Evolutionary conservation across 2,888 invertebrate species (phyloP).

Genomic region (Tortrix viridana): DNA sequence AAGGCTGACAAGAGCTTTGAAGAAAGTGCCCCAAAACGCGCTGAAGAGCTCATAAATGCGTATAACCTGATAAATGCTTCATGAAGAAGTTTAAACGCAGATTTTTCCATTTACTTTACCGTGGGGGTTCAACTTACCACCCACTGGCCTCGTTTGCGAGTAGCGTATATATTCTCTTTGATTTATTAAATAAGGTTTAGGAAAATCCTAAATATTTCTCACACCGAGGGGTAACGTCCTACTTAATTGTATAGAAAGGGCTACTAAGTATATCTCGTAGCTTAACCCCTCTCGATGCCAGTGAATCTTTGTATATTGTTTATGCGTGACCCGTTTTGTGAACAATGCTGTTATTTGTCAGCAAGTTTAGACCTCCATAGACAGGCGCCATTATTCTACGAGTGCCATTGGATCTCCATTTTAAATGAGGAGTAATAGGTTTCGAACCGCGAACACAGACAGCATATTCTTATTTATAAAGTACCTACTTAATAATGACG

Average conservation of each 20-base stretch:
- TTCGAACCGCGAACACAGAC: slow-evolving; percentile 19
- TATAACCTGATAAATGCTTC: slow-evolving; percentile 24
- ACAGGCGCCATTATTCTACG: slow-evolving; percentile 35
- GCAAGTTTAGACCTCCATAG: slow-evolving; percentile 33
- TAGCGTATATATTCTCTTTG: slow-evolving; percentile 18
- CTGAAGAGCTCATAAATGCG: slow-evolving; percentile 23
- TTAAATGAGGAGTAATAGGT: slow-evolving; percentile 28
- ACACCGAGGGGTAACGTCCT: slow-evolving; percentile 22
- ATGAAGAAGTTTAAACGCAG: slow-evolving; percentile 12
- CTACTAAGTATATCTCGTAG: slow-evolving; percentile 29
- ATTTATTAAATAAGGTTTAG: slow-evolving; percentile 26
- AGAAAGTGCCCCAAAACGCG: slow-evolving; percentile 16
- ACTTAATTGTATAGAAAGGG: slow-evolving; percentile 34
- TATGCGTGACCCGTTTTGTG: slow-evolving; percentile 30
- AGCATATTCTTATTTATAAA: background rate
- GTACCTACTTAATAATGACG: background rate
- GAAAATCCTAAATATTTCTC: slow-evolving; percentile 32
- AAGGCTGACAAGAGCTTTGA: slow-evolving; percentile 12
- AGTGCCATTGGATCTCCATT: slow-evolving; percentile 35
- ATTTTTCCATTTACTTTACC: slow-evolving; percentile 22
- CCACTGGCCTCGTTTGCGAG: slow-evolving; percentile 16
- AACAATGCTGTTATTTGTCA: slow-evolving; percentile 37
- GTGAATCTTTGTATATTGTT: slow-evolving; percentile 37
- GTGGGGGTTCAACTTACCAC: slow-evolving; percentile 21
- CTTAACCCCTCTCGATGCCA: slow-evolving; percentile 18